phyloP scores from a whole-genome alignment of 2,113 vertebrate species.

The Rhinichthys klamathensis region DNA sequence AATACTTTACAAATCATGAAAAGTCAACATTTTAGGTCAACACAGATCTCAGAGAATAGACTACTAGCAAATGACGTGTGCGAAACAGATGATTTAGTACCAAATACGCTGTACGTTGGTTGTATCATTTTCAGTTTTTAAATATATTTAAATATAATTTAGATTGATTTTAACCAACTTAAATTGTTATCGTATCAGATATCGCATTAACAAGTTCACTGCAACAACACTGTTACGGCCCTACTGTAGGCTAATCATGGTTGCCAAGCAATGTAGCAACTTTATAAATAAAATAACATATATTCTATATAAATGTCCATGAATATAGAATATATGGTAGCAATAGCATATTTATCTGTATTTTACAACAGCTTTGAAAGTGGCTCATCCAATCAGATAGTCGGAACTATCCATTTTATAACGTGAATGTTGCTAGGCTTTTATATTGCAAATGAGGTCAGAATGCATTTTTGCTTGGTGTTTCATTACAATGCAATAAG shows the following conservation, averaged over 20 bases:
- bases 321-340: background rate
- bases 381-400: background rate
- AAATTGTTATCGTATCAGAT: background rate
- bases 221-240: background rate
- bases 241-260: too few species aligned
- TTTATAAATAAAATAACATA: background rate
- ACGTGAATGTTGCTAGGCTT: slow-evolving; percentile 18
- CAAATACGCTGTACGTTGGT: background rate
- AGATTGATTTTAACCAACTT: background rate
- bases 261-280: background rate
- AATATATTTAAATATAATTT: background rate
- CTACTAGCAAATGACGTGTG: too few species aligned
- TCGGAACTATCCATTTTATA: background rate
- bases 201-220: background rate
- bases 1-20: background rate
- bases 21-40: too few species aligned
- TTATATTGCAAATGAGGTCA: slow-evolving; percentile 48
- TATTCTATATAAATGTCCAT: background rate
- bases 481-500: slow-evolving; percentile 47
- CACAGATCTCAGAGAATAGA: too few species aligned
- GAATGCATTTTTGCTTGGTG: slow-evolving; percentile 26
- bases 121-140: background rate
- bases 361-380: background rate
- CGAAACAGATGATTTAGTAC: background rate
- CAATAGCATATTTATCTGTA: background rate